Base-by-base conservation (phyloP, 2,113 vertebrate species). In the Trachemys scripta region DNA sequence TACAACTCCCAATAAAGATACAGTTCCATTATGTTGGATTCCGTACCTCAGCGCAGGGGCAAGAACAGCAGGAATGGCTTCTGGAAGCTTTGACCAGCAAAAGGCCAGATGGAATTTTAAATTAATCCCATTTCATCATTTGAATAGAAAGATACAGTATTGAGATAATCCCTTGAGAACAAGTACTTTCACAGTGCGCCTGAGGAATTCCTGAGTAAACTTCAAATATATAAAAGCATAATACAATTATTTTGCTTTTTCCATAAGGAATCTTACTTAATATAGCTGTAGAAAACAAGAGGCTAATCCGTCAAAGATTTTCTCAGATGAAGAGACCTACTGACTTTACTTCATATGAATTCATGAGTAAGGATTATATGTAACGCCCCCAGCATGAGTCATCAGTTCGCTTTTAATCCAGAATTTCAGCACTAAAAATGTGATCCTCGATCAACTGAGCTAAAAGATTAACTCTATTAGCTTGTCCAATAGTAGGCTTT, bases 151-250 rank as follows among this genome's bases (percentile, higher is more conserved):
- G 42, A 25, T 80, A 80, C 27, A 56, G 24, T 2, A 31, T 6
- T 42, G 56, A 84, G 38, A 38, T 27, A 88, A 82, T 59, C 11
- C 16, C 24, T 51, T 0, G 0, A 0, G 57, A 86, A 84, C 69
- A 89, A 1, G n/a, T n/a, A 27, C 0, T 0, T 25, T 86, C 80
- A 24, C 50, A n/a, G 25, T 3, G 27, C 5, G 0, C 3, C 6
- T 47, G 5, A 89, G 83, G 54, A 85, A 72, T 0, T 0, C 59
- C 10, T 72, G n/a, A 22, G 65, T n/a, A 38, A n/a, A 72, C 65
- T 53, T 76, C 2, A 2, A 31, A 4, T 3, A 72, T 31, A 82
- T 59, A 90, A 29, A 27, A 35, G 45, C 38, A 51, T 69, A 69
- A 72, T 49, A 93, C 80, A 93, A 72, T 35, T 16, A 47, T 65